Percentiles rank a stretch among this genome's conserved stretches.
These are phyloP conservation scores for Onychostoma macrolepis DNA, from an alignment of 2,113 vertebrate species.

Conservation along the genomic window DNA sequence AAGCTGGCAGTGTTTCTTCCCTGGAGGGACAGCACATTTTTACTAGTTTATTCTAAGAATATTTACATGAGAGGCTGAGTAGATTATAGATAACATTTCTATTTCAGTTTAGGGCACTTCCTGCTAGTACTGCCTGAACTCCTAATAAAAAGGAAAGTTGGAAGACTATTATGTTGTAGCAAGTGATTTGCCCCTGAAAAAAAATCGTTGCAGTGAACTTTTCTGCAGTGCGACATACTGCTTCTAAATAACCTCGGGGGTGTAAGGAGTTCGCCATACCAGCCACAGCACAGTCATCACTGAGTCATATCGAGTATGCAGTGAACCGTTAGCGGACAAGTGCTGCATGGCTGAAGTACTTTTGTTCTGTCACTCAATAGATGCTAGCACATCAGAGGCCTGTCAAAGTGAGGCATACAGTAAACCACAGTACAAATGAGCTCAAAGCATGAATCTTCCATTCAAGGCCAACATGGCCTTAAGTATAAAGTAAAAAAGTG, in stretches of 20 bases:
- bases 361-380: conserved; percentile 8
- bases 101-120: background rate
- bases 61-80: background rate
- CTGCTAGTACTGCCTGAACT: background rate
- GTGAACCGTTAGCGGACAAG: conserved; percentile 2
- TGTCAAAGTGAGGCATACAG: conserved; percentile 12
- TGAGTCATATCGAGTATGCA: conserved; percentile 17
- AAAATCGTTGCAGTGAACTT: background rate
- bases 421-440: background rate
- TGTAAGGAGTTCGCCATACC: background rate
- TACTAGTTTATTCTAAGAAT: background rate
- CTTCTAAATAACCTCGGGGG: conserved; percentile 1
- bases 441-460: background rate
- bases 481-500: background rate
- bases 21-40: background rate
- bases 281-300: background rate
- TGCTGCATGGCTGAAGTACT: background rate
- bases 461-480: background rate
- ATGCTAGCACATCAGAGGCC: conserved; percentile 18
- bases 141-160: background rate
- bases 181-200: background rate
- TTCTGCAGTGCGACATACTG: background rate
- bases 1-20: background rate
- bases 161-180: background rate
- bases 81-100: background rate